Evolutionary conservation across 2,113 vertebrate genomes (phyloP).

Genomic region (Tylochromis polylepis): DNA sequence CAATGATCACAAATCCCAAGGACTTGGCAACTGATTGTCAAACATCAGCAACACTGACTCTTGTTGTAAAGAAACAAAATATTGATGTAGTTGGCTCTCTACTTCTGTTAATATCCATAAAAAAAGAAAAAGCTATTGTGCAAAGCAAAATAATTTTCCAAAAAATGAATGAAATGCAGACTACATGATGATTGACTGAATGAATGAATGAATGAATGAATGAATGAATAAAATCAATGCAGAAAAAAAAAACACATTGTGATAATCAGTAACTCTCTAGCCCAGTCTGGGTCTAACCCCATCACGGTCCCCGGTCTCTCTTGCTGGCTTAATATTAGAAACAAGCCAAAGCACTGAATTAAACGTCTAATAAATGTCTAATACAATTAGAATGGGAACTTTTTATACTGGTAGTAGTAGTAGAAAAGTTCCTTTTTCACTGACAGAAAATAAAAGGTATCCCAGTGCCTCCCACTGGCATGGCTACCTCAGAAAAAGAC

Average conservation of each 20-base stretch:
- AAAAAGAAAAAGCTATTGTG: background rate
- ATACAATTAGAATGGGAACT: too few relatives aligned
- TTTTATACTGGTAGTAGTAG: too few relatives aligned
- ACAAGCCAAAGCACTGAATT: too few relatives aligned
- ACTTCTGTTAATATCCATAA: background rate
- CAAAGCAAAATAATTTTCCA: background rate
- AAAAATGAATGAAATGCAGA: background rate
- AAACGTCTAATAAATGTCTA: too few relatives aligned
- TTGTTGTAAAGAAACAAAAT: background rate
- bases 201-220: background rate
- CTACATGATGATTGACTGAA: background rate
- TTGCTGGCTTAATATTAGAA: too few relatives aligned
- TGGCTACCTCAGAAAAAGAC: too few relatives aligned
- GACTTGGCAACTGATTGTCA: background rate
- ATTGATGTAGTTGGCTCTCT: background rate
- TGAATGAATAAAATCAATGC: background rate
- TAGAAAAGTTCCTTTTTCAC: too few relatives aligned
- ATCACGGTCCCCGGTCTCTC: too few relatives aligned
- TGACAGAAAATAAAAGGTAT: too few relatives aligned
- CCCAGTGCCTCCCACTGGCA: too few relatives aligned
- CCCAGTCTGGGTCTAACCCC: background rate
- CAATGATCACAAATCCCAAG: background rate
- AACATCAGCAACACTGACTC: background rate
- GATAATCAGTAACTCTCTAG: background rate
- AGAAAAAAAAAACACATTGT: background rate